phyloP scores from a whole-genome alignment of 2,113 vertebrate genomes.

The Dissostichus mawsoni region DNA sequence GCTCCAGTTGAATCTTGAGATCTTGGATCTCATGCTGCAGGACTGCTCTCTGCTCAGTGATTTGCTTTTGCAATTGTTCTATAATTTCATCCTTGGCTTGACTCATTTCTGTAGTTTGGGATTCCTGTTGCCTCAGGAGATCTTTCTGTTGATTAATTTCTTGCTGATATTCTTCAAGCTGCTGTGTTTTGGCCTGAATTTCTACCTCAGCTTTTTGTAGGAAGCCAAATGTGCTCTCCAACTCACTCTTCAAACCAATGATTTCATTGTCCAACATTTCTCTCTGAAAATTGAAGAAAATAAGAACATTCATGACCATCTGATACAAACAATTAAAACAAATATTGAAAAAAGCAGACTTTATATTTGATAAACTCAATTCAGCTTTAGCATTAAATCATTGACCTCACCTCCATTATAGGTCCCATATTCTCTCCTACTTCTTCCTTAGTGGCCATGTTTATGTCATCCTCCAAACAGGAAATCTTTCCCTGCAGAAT shows the following conservation, averaged over 20 bases:
- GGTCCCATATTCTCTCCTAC: conserved; percentile 93
- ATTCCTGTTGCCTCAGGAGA: conserved; percentile 80
- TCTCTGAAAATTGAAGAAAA: conserved; percentile 55
- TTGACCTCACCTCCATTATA: conserved; percentile 85
- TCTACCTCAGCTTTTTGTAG: conserved; percentile 60
- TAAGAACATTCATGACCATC: background rate
- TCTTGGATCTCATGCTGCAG: conserved; percentile 62
- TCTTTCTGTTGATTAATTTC: conserved; percentile 68
- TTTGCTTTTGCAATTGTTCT: conserved; percentile 48
- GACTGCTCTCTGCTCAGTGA: conserved; percentile 43
- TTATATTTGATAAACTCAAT: background rate
- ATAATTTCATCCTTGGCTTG: conserved; percentile 50
- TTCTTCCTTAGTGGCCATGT: conserved; percentile 77
- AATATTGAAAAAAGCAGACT: background rate
- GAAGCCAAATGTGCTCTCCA: conserved; percentile 65
- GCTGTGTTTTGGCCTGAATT: conserved; percentile 53
- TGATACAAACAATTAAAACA: background rate
- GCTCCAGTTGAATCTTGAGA: conserved; percentile 55
- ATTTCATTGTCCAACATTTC: conserved; percentile 85
- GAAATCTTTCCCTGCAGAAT: conserved; percentile 93
- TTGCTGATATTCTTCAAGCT: conserved; percentile 47
- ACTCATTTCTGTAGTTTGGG: conserved; percentile 72
- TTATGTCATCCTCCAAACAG: conserved; percentile 89
- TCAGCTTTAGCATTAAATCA: background rate
- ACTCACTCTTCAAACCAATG: conserved; percentile 72